Evolutionary conservation across 2,113 vertebrate genomes (phyloP).

Genomic region (Salvelinus alpinus): DNA sequence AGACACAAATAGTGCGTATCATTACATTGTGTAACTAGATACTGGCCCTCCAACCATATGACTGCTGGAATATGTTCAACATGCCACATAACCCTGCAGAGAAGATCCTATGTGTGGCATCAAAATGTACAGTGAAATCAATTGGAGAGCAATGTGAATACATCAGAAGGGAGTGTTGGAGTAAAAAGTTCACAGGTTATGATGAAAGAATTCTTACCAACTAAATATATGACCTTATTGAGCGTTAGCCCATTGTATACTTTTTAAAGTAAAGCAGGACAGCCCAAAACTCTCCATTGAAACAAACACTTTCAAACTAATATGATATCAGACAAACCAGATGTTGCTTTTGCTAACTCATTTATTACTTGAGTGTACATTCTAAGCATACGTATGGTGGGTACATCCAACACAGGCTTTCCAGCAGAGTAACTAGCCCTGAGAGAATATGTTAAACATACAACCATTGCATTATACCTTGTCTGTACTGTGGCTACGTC

Average conservation of each 20-base stretch:
- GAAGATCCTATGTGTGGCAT: constrained; percentile 30
- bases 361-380: constrained; percentile 54
- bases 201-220: neutral
- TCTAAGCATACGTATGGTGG: constrained; percentile 31
- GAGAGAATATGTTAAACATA: constrained; percentile 44
- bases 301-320: neutral
- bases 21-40: constrained; percentile 62
- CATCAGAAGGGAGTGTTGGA: neutral
- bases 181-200: neutral
- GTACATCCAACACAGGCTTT: constrained; percentile 32
- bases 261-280: no score
- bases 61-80: constrained; percentile 29
- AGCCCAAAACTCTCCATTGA: no score
- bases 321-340: neutral
- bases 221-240: neutral
- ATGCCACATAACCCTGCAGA: constrained; percentile 41
- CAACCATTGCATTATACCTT: constrained; percentile 24
- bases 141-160: neutral
- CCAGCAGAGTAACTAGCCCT: constrained; percentile 35
- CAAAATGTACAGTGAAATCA: constrained; percentile 24
- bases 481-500: neutral
- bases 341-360: constrained; percentile 38
- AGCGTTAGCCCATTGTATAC: neutral
- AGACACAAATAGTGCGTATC: constrained; percentile 70
- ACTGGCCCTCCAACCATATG: constrained; percentile 37